These are phyloP conservation scores for Uromys caudimaculatus DNA, from an alignment of 2,797 vertebrate genomes.

Conservation along the genomic window DNA sequence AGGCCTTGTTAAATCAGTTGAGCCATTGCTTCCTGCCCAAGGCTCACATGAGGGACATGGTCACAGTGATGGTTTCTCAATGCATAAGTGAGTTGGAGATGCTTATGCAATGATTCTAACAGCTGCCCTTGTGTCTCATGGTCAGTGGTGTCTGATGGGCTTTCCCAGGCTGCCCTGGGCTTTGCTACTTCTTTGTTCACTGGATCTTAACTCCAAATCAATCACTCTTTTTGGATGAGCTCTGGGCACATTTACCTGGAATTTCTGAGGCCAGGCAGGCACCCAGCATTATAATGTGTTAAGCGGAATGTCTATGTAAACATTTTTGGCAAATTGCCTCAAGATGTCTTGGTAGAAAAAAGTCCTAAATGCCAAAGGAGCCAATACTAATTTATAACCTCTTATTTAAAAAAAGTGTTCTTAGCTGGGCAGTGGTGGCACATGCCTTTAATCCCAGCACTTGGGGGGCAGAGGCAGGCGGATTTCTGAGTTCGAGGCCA, in stretches of 20 bases:
- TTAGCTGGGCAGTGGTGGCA: no score
- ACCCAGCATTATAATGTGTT: neutral
- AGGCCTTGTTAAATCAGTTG: neutral
- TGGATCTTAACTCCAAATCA: neutral
- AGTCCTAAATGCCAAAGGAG: neutral
- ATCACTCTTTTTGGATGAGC: neutral
- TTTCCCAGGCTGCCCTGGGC: neutral
- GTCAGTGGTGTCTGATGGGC: neutral
- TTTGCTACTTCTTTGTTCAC: neutral
- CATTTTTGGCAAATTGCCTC: neutral
- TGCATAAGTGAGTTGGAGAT: neutral
- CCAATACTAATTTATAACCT: neutral
- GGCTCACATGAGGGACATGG: neutral
- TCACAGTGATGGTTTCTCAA: neutral
- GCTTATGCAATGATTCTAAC: neutral
- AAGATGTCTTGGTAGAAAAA: constrained; percentile 19
- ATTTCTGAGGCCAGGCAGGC: neutral
- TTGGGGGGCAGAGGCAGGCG: no score
- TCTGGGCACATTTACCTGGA: neutral
- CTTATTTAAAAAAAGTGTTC: no score
- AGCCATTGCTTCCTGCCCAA: neutral
- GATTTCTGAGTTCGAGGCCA: no score
- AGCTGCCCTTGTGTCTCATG: no score
- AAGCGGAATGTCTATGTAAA: neutral
- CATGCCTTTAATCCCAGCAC: no score